Conservation (phyloP, 2,888 invertebrate species). For the Clanis bilineata region DNA sequence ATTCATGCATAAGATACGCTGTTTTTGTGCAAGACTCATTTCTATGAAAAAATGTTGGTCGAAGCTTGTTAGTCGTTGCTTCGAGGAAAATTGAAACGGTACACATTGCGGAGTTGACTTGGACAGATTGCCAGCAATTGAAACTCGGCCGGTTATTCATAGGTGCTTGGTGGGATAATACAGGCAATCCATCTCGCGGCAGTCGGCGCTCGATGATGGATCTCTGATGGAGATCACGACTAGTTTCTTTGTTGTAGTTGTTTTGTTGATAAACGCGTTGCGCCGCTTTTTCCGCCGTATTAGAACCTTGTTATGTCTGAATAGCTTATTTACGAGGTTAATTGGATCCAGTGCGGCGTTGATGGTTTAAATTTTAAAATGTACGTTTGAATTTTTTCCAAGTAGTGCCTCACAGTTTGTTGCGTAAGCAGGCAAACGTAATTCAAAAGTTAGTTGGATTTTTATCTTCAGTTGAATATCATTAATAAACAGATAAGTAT, state of each 20-base stretch:
- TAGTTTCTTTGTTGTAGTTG: constrained; percentile 70
- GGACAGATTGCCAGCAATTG: constrained; percentile 70
- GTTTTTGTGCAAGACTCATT: constrained; percentile 45
- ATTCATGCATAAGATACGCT: constrained; percentile 38
- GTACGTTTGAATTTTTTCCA: constrained; percentile 24
- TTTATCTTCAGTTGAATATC: constrained; percentile 11
- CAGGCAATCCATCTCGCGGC: constrained; percentile 71
- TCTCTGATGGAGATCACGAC: constrained; percentile 76
- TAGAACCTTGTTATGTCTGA: constrained; percentile 73
- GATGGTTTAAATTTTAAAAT: constrained; percentile 50
- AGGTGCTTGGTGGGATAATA: constrained; percentile 72
- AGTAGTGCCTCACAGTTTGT: neutral
- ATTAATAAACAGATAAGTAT: constrained; percentile 37
- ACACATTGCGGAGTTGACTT: constrained; percentile 50
- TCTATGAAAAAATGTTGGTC: constrained; percentile 44
- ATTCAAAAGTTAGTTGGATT: constrained; percentile 18
- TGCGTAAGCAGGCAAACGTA: constrained; percentile 1
- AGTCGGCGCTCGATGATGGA: constrained; percentile 67
- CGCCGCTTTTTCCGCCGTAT: constrained; percentile 60
- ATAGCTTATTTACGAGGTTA: constrained; percentile 65
- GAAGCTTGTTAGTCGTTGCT: constrained; percentile 53
- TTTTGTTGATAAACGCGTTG: constrained; percentile 67
- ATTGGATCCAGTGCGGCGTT: constrained; percentile 53
- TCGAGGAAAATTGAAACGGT: constrained; percentile 54
- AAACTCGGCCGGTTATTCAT: constrained; percentile 54